Evolutionary conservation across 1,140 invertebrate species (phyloP), one percentile per base, ranked within the genome.

Genomic region (Hydropsyche tenuis): DNA sequence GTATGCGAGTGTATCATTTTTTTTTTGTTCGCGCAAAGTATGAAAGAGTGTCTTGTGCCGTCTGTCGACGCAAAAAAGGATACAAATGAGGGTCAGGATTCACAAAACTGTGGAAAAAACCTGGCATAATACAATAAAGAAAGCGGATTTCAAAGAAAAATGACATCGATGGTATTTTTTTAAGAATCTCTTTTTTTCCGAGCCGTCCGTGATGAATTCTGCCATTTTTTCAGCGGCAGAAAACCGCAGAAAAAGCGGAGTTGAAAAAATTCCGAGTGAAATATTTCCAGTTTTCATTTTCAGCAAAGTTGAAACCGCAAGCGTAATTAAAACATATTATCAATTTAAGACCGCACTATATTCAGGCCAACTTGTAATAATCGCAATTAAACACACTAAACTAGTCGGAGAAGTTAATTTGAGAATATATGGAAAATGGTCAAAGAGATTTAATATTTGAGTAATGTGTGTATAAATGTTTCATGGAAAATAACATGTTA

Each of bases 91-190:
- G 68, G 68, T 70, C 48, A 68, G 46, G 30, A 70, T 37, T 42
- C 46, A 22, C 46, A 70, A 70, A 70, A 70, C 37, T 45, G 48
- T n/a, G 18, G 23, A 53, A 69, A 70, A 70, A 70, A 70, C 46
- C 68, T 27, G 27, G 68, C 46, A 60, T 70, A 70, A 70, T 70
- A 70, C 68, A 70, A 70, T 70, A 70, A 70, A 70, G 48, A 51
- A 56, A 70, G 48, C 43, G 48, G 37, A 70, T 70, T 70, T 70
- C 68, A 70, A 69, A 51, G 48, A 70, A 70, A 70, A 70, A 70
- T 70, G 68, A 70, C 68, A 56, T 70, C 68, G 68, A 70, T 70
- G 48, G 45, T 70, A 70, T 70, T 70, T 56, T 25, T 60, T 60
- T 25, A 25, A 60, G 25, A 56, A 56, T 14, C 46, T 30, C 22